phyloP scores from a whole-genome alignment of 2,888 invertebrate species.

The Sinelater perroti region DNA sequence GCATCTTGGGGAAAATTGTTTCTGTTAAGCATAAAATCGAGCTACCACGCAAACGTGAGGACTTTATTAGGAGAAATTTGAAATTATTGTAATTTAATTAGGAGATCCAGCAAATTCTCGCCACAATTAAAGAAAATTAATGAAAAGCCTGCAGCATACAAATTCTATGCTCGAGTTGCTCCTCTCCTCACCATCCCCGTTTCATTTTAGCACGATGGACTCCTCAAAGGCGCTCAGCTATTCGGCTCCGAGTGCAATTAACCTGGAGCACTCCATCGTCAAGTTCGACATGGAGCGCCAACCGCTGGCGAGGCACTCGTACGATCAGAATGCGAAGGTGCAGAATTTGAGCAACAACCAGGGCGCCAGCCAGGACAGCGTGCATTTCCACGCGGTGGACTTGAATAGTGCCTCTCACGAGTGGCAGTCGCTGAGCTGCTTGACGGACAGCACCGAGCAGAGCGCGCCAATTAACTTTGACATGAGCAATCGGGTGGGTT shows the following conservation, averaged over 20 bases:
- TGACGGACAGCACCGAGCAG: constrained; percentile 90
- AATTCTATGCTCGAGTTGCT: too few relatives aligned
- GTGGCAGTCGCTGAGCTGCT: constrained; percentile 84
- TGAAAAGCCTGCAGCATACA: too few relatives aligned
- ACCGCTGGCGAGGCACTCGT: constrained; percentile 55
- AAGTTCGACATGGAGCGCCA: constrained; percentile 72
- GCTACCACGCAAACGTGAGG: too few relatives aligned
- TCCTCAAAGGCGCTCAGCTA: constrained; percentile 78
- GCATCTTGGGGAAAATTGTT: too few relatives aligned
- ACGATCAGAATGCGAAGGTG: constrained; percentile 34
- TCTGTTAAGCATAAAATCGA: too few relatives aligned
- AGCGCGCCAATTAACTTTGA: constrained; percentile 92
- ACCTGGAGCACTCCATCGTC: constrained; percentile 75
- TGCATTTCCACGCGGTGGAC: constrained; percentile 59
- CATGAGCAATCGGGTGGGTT: constrained; percentile 86
- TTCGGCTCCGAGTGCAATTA: constrained; percentile 89
- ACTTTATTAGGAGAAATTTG: too few relatives aligned
- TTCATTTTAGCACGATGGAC: constrained; percentile 68
- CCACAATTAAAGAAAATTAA: too few relatives aligned
- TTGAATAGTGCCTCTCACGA: constrained; percentile 64
- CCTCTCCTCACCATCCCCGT: background rate
- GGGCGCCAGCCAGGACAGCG: constrained; percentile 60
- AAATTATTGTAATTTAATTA: too few relatives aligned
- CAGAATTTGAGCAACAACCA: constrained; percentile 59
- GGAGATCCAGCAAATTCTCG: too few relatives aligned